Conservation (phyloP, 2,888 invertebrate species). For the Pocota personata region DNA sequence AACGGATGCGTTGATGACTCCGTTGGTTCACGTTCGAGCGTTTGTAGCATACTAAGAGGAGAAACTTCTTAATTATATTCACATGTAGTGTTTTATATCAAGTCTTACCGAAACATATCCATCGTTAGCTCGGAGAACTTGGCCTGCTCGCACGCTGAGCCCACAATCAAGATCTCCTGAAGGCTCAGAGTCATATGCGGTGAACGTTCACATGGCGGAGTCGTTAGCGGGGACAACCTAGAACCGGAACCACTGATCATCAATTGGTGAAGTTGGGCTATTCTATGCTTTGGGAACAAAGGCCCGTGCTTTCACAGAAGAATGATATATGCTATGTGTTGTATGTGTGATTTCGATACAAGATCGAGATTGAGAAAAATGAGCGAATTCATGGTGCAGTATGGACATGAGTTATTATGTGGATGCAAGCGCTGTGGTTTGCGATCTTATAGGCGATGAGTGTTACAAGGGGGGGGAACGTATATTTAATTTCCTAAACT, state of each 20-base stretch:
- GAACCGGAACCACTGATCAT: slow-evolving; percentile 83
- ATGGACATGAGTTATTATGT: slow-evolving; percentile 54
- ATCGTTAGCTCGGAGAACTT: slow-evolving; percentile 98
- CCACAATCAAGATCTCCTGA: slow-evolving; percentile 97
- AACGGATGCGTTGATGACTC: slow-evolving; percentile 89
- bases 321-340: slow-evolving; percentile 76
- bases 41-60: slow-evolving; percentile 92
- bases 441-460: slow-evolving; percentile 69
- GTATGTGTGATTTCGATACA: slow-evolving; percentile 72
- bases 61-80: not conserved
- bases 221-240: slow-evolving; percentile 91
- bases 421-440: slow-evolving; percentile 54
- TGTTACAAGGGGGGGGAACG: slow-evolving; percentile 49
- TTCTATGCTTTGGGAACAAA: slow-evolving; percentile 80
- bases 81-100: not conserved
- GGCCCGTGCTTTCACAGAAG: slow-evolving; percentile 84
- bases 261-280: slow-evolving; percentile 82
- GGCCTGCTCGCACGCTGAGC: slow-evolving; percentile 96
- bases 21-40: slow-evolving; percentile 95
- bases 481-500: slow-evolving; percentile 63
- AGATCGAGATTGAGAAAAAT: slow-evolving; percentile 77
- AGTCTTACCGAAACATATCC: slow-evolving; percentile 91
- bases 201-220: slow-evolving; percentile 94
- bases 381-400: slow-evolving; percentile 79
- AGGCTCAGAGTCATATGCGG: slow-evolving; percentile 93